These are phyloP conservation scores for Drosophila fulvimacula DNA, from an alignment of 2,888 invertebrate genomes.

Conservation along the genomic window DNA sequence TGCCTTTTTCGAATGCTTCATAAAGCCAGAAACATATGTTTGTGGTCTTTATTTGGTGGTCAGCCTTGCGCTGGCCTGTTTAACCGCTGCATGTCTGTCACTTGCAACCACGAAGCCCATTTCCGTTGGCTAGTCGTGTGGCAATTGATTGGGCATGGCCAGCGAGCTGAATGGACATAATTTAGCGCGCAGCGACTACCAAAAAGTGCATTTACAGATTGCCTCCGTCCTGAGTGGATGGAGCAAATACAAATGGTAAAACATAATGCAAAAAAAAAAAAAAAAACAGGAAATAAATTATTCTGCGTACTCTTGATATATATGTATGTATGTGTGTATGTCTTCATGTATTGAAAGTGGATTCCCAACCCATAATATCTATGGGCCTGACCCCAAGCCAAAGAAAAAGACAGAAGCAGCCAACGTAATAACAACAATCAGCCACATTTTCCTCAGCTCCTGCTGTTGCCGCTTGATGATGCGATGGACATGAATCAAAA, in stretches of 20 bases:
- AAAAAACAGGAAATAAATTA: conserved; percentile 71
- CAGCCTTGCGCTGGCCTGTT: conserved; percentile 38
- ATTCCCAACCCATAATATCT: conserved; percentile 5
- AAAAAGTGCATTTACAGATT: conserved; percentile 58
- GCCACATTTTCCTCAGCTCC: conserved; percentile 37
- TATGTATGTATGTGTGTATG: not conserved
- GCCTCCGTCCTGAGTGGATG: conserved; percentile 58
- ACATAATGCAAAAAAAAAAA: conserved; percentile 54
- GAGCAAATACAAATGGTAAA: conserved; percentile 67
- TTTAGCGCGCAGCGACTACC: conserved; percentile 62
- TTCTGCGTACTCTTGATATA: conserved; percentile 35
- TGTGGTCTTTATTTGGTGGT: conserved; percentile 82
- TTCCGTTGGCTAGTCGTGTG: conserved; percentile 60
- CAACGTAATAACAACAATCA: conserved; percentile 70
- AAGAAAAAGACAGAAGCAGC: conserved; percentile 42
- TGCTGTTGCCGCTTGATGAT: conserved; percentile 12
- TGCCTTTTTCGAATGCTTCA: conserved; percentile 2
- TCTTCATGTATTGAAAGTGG: not conserved
- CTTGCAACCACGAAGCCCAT: conserved; percentile 71
- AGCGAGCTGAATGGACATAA: conserved; percentile 53
- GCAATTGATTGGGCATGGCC: conserved; percentile 63
- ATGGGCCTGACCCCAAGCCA: conserved; percentile 14
- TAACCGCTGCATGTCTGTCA: conserved; percentile 77
- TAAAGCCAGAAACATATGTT: conserved; percentile 77
- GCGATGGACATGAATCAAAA: conserved; percentile 34